Conservation (phyloP, 1,140 invertebrate genomes). For the Andrena cerasifolii region DNA sequence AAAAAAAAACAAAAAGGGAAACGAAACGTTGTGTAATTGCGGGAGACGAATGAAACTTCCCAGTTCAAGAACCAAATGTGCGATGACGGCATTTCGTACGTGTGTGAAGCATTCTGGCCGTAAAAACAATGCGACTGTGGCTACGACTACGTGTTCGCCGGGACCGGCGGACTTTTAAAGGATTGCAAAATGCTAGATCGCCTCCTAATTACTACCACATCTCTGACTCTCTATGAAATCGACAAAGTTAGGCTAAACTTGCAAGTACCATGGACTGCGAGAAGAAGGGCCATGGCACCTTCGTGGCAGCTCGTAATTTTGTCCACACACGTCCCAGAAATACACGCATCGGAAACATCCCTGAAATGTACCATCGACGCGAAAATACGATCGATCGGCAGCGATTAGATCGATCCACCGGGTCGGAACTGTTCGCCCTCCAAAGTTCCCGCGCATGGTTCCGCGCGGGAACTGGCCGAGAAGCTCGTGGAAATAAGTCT, state of each 20-base stretch:
- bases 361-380: conserved; percentile 34
- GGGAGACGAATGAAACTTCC: conserved; percentile 30
- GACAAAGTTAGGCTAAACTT: too few species aligned
- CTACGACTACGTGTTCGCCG: not conserved
- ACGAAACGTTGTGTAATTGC: not conserved
- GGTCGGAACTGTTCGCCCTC: conserved; percentile 8
- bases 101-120: conserved; percentile 29
- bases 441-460: not conserved
- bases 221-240: not conserved
- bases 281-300: too few species aligned
- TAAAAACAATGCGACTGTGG: too few species aligned
- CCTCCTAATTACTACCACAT: too few species aligned
- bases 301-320: too few species aligned
- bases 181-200: not conserved
- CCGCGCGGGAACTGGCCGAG: not conserved
- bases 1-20: not conserved
- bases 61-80: conserved; percentile 52
- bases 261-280: conserved; percentile 8
- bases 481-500: conserved; percentile 44
- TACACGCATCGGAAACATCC: conserved; percentile 18
- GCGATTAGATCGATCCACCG: not conserved
- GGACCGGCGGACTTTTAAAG: not conserved
- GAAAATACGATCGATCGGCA: conserved; percentile 25
- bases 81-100: conserved; percentile 50
- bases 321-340: conserved; percentile 37